Evolutionary conservation across 2,797 vertebrate genomes (phyloP), one percentile per base, ranked within the genome.

Genomic region (Tenualosa ilisha): DNA sequence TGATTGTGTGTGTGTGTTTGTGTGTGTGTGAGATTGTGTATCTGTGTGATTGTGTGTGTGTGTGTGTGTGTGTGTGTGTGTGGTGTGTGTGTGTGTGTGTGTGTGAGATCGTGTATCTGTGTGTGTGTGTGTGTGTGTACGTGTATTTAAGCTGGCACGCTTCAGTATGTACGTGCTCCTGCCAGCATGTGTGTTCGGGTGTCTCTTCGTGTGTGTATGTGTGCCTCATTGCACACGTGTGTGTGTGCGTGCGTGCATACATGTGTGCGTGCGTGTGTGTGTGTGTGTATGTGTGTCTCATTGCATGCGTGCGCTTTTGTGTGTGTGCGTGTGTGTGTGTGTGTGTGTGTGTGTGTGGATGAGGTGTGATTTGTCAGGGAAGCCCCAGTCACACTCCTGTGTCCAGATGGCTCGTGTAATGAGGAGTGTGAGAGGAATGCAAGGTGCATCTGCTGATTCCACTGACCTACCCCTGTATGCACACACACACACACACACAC

Each of bases 401-500:
- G 79, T 68, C 79, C 87, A 88, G 86, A 87, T 86, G 87, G 86
- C 68, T 81, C 81, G 86, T 84, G 84, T 89, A 89, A 89, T 87
- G 87, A 87, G 84, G 53, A 88, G 72, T 79, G 40, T 83, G 46
- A 85, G 53, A 87, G 86, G 86, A 65, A 81, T 84, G 82, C 75
- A 82, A 87, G 85, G 89, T 84, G 82, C 72, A 50, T 87, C 86
- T 81, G 82, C 82, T 86, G 85, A 88, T 88, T 53, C 43, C 37
- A 50, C 49, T 46, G 46, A 65, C 61, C 84, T 63, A 46, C 31
- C 82, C 54, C 61, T 51, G 50, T 7, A 51, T 0, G 8, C 50
- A 9, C 50, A 51, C 50, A 51, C 50, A 51, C 50, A 51, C 50
- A 51, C 50, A 51, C 50, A 51, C 50, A 51, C 61, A 24, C 61